These are phyloP conservation scores for Coptodon rendalli DNA, from an alignment of 2,113 vertebrate species.

Conservation along the genomic window DNA sequence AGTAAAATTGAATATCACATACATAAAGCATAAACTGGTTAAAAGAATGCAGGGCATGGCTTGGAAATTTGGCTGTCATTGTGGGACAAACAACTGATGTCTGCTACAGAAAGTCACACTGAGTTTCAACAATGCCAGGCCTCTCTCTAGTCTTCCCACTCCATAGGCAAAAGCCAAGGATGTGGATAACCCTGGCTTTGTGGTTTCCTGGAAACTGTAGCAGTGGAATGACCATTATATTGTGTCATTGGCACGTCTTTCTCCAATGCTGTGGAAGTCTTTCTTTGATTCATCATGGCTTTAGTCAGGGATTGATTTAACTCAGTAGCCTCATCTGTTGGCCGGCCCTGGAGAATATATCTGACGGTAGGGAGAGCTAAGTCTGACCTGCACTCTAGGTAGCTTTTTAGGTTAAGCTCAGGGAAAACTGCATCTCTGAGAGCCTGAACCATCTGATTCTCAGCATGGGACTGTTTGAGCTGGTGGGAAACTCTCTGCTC, in stretches of 20 bases:
- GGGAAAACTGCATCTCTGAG: constrained; percentile 64
- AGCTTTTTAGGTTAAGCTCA: constrained; percentile 72
- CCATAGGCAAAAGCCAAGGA: constrained; percentile 65
- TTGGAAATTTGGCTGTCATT: constrained; percentile 1
- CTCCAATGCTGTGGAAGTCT: constrained; percentile 14
- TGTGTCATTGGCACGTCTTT: constrained; percentile 19
- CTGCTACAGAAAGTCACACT: constrained; percentile 10
- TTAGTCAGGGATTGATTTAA: constrained; percentile 57
- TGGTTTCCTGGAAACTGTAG: constrained; percentile 21
- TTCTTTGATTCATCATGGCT: constrained; percentile 27
- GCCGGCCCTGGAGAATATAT: constrained; percentile 52
- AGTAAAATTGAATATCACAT: constrained; percentile 23
- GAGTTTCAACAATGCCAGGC: neutral
- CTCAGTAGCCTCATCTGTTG: constrained; percentile 57
- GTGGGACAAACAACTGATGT: neutral
- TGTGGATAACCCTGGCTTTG: constrained; percentile 34
- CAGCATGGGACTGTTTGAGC: constrained; percentile 36
- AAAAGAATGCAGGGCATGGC: neutral
- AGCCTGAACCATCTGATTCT: constrained; percentile 44
- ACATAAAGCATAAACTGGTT: neutral
- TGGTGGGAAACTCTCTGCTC: constrained; percentile 46
- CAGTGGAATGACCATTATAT: neutral
- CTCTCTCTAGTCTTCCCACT: constrained; percentile 72
- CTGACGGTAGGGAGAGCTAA: constrained; percentile 64
- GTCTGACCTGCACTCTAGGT: constrained; percentile 71